Conservation (phyloP, 2,113 vertebrate species). For the Ptyas mucosa region DNA sequence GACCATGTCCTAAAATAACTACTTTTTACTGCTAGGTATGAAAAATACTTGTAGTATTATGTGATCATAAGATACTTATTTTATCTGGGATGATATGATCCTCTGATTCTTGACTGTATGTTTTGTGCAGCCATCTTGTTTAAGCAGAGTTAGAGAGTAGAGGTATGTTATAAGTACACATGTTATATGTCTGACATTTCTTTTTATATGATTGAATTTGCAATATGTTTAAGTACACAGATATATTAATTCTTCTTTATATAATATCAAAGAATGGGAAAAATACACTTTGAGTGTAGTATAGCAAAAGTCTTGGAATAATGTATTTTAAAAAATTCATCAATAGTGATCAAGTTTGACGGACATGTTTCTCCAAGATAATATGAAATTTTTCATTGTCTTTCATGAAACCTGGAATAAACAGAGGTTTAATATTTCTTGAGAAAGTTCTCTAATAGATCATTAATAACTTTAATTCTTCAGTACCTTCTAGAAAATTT, state of each 20-base stretch:
- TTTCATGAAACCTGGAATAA: not conserved
- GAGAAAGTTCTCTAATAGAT: not conserved
- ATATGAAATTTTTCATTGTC: not conserved
- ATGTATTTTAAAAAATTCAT: constrained; percentile 16
- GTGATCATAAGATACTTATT: not conserved
- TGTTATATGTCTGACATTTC: constrained; percentile 22
- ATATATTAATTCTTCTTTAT: constrained; percentile 63
- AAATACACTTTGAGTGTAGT: constrained; percentile 55
- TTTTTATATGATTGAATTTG: constrained; percentile 42
- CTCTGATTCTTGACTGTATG: not conserved
- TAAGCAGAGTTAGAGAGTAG: not conserved
- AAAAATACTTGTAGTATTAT: not conserved
- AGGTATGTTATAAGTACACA: not conserved
- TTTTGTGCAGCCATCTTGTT: not conserved
- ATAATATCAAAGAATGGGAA: constrained; percentile 56
- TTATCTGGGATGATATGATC: not conserved
- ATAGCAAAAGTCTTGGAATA: constrained; percentile 35
- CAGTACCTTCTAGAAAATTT: not conserved
- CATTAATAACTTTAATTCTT: not conserved
- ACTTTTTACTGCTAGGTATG: not conserved
- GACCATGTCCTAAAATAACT: not conserved
- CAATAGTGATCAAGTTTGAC: not conserved
- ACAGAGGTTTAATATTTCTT: not conserved
- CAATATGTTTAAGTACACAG: constrained; percentile 47
- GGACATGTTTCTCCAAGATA: not conserved